These are phyloP conservation scores for Drosophila lowei DNA, from an alignment of 1,140 invertebrate species.

Conservation along the genomic window DNA sequence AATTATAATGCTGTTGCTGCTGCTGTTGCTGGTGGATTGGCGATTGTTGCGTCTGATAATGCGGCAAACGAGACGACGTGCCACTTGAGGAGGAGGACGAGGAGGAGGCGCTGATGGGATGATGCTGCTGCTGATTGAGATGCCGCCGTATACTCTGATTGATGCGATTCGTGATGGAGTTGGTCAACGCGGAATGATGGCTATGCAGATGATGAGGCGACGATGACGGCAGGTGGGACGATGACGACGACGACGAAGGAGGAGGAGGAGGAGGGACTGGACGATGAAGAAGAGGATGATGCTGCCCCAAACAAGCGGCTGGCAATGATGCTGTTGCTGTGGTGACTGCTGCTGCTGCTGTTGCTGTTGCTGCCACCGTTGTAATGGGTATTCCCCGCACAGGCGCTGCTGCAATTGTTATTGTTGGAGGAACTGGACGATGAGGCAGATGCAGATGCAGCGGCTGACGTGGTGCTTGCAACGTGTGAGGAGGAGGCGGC, in stretches of 20 bases:
- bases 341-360: slow-evolving; percentile 39
- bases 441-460: too few species aligned
- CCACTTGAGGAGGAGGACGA: slow-evolving; percentile 39
- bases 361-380: slow-evolving; percentile 60
- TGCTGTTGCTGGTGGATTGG: slow-evolving; percentile 26
- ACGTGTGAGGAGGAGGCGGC: slow-evolving; percentile 38
- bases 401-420: slow-evolving; percentile 76
- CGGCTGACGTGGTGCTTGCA: too few species aligned
- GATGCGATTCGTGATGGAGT: slow-evolving; percentile 81
- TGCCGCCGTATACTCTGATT: slow-evolving; percentile 79
- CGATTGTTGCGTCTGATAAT: slow-evolving; percentile 34
- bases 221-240: slow-evolving; percentile 29
- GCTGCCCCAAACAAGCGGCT: slow-evolving; percentile 67
- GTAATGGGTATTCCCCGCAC: slow-evolving; percentile 73
- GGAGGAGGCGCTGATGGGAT: slow-evolving; percentile 53
- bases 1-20: slow-evolving; percentile 66
- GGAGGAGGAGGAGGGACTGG: slow-evolving; percentile 44
- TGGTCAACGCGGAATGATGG: slow-evolving; percentile 78
- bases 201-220: slow-evolving; percentile 70
- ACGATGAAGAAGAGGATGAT: slow-evolving; percentile 45
- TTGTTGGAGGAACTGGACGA: slow-evolving; percentile 17
- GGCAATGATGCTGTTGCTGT: slow-evolving; percentile 70
- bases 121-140: slow-evolving; percentile 79
- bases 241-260: slow-evolving; percentile 40
- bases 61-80: slow-evolving; percentile 9